Evolutionary conservation across 2,797 vertebrate species (phyloP).

Genomic region (Zalophus californianus): DNA sequence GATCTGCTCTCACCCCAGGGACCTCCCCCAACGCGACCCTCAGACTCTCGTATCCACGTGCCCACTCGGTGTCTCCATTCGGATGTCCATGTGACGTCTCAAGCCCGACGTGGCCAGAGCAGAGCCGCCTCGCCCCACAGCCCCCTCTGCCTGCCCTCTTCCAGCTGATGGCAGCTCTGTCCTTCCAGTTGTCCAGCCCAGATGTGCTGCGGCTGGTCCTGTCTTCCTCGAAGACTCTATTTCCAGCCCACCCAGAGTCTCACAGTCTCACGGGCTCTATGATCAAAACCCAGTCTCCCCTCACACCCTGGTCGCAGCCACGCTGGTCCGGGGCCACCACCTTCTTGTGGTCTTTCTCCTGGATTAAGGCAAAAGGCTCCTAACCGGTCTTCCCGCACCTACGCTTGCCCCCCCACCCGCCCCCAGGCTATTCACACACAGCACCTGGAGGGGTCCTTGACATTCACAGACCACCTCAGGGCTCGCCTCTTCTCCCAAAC

Average conservation of each 20-base stretch:
- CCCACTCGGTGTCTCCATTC: rapidly evolving
- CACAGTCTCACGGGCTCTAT: not conserved
- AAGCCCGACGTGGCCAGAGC: not conserved
- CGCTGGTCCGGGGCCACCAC: not conserved
- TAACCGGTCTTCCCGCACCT: too few species aligned
- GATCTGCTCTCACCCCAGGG: rapidly evolving
- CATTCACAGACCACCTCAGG: rapidly evolving
- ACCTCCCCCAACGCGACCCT: not conserved
- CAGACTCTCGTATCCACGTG: rapidly evolving
- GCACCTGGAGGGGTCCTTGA: not conserved
- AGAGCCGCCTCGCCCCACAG: not conserved
- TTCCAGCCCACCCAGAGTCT: not conserved
- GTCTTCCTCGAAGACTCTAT: rapidly evolving
- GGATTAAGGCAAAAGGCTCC: not conserved
- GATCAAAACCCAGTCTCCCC: rapidly evolving
- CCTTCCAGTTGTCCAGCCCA: not conserved
- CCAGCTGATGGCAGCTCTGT: rapidly evolving
- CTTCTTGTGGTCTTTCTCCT: too few species aligned
- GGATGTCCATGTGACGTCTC: rapidly evolving
- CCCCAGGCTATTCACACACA: rapidly evolving
- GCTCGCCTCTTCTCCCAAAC: not conserved
- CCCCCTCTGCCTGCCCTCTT: rapidly evolving
- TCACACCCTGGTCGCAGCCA: rapidly evolving
- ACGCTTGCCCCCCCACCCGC: rapidly evolving
- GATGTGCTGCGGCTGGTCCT: rapidly evolving